These are phyloP conservation scores for Rynchops niger DNA, from an alignment of 2,113 vertebrate genomes.

Conservation along the genomic window DNA sequence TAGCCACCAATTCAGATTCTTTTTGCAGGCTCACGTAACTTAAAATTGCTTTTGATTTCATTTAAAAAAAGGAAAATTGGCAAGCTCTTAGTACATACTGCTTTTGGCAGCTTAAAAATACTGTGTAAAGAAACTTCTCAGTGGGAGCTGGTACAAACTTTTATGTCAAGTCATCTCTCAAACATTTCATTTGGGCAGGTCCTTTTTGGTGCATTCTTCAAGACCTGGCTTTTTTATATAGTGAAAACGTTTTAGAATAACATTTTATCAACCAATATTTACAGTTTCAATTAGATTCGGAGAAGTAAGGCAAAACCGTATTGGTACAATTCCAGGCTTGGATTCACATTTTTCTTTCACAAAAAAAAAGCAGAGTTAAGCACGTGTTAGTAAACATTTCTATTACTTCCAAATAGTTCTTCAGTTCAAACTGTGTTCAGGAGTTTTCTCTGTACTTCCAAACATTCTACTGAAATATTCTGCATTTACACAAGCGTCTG, in stretches of 20 bases:
- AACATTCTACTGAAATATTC: background rate
- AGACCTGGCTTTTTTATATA: background rate
- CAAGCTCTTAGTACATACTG: background rate
- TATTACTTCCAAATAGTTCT: background rate
- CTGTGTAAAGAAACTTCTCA: conserved; percentile 33
- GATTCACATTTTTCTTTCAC: background rate
- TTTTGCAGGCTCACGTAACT: conserved; percentile 32
- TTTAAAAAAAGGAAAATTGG: conserved; percentile 11
- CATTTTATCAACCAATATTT: background rate
- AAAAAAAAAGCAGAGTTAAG: background rate
- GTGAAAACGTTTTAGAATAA: background rate
- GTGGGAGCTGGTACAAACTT: conserved; percentile 19
- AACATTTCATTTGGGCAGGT: background rate
- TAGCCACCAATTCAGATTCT: conserved; percentile 1
- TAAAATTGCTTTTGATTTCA: background rate
- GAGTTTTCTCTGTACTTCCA: background rate
- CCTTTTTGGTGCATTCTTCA: background rate
- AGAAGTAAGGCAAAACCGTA: background rate
- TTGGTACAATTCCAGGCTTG: background rate
- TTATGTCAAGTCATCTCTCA: conserved; percentile 9
- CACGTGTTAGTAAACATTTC: rapidly evolving
- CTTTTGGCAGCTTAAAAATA: conserved; percentile 43
- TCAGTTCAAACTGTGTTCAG: background rate
- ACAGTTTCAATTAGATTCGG: background rate
- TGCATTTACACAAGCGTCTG: background rate